These are phyloP conservation scores for Ailurus styani DNA, from an alignment of 2,113 vertebrate species.

Conservation along the genomic window DNA sequence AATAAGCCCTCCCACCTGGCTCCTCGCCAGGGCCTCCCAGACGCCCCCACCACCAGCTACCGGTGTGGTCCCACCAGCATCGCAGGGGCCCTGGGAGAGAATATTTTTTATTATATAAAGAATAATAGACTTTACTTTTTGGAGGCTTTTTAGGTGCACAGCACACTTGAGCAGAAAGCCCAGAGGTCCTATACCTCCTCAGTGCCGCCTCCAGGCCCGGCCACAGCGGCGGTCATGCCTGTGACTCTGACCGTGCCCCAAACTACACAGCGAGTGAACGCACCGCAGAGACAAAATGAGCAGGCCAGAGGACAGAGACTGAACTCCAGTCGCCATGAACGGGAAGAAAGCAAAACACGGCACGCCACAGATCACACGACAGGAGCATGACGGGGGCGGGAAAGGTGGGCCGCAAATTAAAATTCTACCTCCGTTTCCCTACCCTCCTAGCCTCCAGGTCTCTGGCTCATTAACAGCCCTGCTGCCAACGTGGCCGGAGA, in stretches of 20 bases:
- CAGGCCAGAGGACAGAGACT: background rate
- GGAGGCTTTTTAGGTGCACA: background rate
- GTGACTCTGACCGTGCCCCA: background rate
- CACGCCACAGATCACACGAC: background rate
- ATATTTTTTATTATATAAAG: background rate
- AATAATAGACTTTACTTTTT: background rate
- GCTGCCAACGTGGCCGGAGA: too few species aligned
- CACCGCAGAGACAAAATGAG: background rate
- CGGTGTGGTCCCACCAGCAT: background rate
- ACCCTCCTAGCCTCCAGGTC: background rate
- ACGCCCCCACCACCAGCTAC: background rate
- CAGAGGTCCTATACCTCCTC: background rate
- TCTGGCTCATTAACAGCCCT: background rate
- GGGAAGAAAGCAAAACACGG: background rate
- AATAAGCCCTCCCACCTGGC: background rate
- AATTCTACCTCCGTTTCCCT: background rate
- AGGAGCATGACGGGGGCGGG: background rate
- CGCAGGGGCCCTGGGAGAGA: background rate
- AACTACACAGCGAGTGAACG: fast-evolving
- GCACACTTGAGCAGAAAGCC: background rate
- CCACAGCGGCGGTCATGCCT: background rate
- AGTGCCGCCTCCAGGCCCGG: background rate
- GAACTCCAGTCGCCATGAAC: background rate
- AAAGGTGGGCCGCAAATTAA: background rate
- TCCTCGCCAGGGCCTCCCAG: background rate